These are phyloP conservation scores for Platysteira castanea DNA, from an alignment of 2,113 vertebrate species.

Conservation along the genomic window DNA sequence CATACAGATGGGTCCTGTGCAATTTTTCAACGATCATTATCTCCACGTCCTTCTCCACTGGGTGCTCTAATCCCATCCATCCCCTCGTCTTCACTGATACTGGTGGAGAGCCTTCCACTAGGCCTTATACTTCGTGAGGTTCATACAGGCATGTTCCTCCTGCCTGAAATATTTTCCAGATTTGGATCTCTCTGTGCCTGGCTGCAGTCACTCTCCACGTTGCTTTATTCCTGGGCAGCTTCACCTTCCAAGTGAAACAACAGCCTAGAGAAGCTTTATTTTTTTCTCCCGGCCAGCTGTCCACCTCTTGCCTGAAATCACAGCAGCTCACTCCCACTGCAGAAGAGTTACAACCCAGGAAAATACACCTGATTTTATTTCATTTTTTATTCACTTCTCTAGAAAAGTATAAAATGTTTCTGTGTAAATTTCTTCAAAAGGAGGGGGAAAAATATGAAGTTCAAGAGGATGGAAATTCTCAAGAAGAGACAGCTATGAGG, in stretches of 20 bases:
- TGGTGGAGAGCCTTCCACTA: not conserved
- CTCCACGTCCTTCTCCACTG: not conserved
- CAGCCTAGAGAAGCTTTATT: not conserved
- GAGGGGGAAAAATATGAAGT: not conserved
- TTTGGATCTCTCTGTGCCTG: not conserved
- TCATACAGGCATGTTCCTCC: not conserved
- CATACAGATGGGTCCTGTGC: accelerated
- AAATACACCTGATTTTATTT: not conserved
- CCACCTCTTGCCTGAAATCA: not conserved
- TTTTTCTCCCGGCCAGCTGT: not conserved
- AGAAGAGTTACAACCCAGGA: not conserved
- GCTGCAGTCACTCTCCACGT: not conserved
- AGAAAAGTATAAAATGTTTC: not conserved
- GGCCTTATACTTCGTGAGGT: not conserved
- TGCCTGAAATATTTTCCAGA: not conserved
- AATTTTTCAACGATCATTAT: not conserved
- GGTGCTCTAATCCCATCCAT: not conserved
- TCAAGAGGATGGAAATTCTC: not conserved
- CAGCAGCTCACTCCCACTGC: not conserved
- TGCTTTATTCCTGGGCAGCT: not conserved
- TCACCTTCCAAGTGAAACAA: not conserved
- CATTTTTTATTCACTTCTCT: not conserved
- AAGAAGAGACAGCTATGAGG: not conserved
- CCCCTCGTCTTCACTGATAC: not conserved
- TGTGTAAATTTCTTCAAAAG: not conserved